Base-by-base conservation (phyloP, 2,888 invertebrate species). In the Allolobophora icterica region DNA sequence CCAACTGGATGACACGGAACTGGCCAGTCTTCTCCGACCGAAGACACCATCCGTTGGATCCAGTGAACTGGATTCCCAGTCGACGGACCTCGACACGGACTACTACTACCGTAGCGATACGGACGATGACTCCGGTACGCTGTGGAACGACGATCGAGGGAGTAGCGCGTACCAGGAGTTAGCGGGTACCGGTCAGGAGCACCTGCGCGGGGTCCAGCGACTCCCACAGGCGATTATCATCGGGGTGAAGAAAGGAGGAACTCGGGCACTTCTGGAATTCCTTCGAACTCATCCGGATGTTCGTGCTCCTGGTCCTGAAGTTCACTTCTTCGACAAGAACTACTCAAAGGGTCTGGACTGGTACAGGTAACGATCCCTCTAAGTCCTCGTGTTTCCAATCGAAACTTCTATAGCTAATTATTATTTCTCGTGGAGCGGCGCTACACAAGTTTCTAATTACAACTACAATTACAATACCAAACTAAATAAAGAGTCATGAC, bases 271-370 rank as follows among this genome's bases (percentile, higher is more conserved):
- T 40, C 93, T 96, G 11, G 94, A 94, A 91, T 96, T 95, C 91
- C 93, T 95, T 35, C 93, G 93, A 58, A 91, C 95, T 40, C 95
- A 95, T 93, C 95, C 95, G 30, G 97, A 97, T 96, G 97, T 98
- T 91, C 98, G 98, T 95, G 98, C 98, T 94, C 98, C 98, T 1
- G 97, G 98, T 30, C 97, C 98, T 34, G 99, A 99, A 96, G 97
- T 98, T 58, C 99, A 99, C 96, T 99, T 99, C 96, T 99, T 99
- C 89, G 92, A 92, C 90, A 90, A 94, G 94, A 98, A 98, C 95
- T 99, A 98, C 95, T 96, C 97, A 91, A 96, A 97, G 93, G 99
- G 99, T 0, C 96, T 98, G 92, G 98, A 99, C 92, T 99, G 99
- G 99, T 99, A 99, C 92, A 92, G 92, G 92, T 92, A 90, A 38